A percentile compares a stretch with the other conserved stretches of the same genome.
Evolutionary conservation across 2,797 vertebrate species (phyloP).

Genomic region (Cynodonichthys magdalenae): DNA sequence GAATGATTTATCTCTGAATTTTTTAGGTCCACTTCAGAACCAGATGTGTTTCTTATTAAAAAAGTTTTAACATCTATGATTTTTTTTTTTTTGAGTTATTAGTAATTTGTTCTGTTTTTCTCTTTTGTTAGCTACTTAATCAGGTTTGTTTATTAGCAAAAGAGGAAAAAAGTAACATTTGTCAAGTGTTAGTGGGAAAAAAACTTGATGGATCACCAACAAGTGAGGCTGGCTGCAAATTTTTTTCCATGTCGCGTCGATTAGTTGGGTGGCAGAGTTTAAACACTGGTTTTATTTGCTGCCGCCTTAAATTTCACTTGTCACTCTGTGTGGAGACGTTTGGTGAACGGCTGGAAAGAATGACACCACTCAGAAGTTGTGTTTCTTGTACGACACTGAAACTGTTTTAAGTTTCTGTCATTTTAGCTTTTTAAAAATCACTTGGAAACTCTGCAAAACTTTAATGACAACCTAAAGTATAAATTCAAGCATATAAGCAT

Average conservation of each 20-base stretch:
- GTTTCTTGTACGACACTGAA: constrained; percentile 1
- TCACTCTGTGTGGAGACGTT: constrained; percentile 27
- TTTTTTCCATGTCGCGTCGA: constrained; percentile 42
- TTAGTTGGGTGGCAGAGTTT: constrained; percentile 51
- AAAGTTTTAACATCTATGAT: constrained; percentile 10
- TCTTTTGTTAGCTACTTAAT: constrained; percentile 1
- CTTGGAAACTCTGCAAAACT: not conserved
- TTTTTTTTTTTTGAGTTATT: constrained; percentile 30
- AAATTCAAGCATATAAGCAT: not conserved
- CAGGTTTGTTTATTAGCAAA: constrained; percentile 15
- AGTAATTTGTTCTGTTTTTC: constrained; percentile 7
- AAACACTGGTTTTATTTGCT: constrained; percentile 45
- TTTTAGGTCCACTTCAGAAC: constrained; percentile 24
- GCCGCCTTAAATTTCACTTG: constrained; percentile 42
- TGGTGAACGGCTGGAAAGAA: constrained; percentile 47
- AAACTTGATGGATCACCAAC: constrained; percentile 34
- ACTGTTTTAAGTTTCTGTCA: constrained; percentile 7
- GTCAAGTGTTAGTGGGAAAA: constrained; percentile 21
- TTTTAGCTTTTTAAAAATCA: not conserved
- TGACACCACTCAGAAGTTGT: constrained; percentile 35
- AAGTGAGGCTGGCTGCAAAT: constrained; percentile 19
- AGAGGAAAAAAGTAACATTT: constrained; percentile 22
- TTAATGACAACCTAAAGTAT: not conserved
- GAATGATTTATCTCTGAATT: constrained; percentile 16
- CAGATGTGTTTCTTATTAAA: constrained; percentile 27